Percentiles rank a stretch among this genome's conserved stretches.
These are phyloP conservation scores for Leptura quadrifasciata DNA, from an alignment of 2,888 invertebrate species.

Conservation along the genomic window DNA sequence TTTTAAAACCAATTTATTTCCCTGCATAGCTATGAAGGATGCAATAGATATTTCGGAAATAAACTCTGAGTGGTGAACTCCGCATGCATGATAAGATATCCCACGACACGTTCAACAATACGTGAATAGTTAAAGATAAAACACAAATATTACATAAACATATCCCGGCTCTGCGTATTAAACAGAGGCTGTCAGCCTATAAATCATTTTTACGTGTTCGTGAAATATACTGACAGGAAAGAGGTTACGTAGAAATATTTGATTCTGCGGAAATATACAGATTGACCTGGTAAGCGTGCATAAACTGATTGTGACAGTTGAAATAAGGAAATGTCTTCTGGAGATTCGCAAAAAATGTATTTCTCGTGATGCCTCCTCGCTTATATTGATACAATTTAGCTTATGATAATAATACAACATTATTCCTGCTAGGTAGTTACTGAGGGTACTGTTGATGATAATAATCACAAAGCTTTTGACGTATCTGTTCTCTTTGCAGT, in stretches of 20 bases:
- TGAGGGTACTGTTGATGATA: too few relatives aligned
- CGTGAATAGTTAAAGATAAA: slow-evolving; percentile 30
- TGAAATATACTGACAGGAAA: slow-evolving; percentile 34
- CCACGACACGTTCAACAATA: slow-evolving; percentile 14
- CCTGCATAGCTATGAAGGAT: background rate
- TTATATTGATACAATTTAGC: too few relatives aligned
- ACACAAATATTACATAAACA: slow-evolving; percentile 33
- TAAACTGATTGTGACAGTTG: slow-evolving; percentile 7
- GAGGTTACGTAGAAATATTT: slow-evolving; percentile 20
- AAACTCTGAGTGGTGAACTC: background rate
- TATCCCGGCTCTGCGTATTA: slow-evolving; percentile 20
- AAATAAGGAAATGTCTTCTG: background rate
- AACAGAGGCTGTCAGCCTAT: slow-evolving; percentile 30
- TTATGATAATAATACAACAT: too few relatives aligned
- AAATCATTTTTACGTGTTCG: slow-evolving; percentile 31
- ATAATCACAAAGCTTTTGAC: too few relatives aligned
- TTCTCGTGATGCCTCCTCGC: background rate
- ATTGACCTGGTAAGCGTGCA: background rate
- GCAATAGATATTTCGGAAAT: slow-evolving; percentile 14
- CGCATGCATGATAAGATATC: slow-evolving; percentile 14
- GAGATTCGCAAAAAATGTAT: background rate
- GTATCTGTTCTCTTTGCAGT: too few relatives aligned
- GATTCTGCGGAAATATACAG: slow-evolving; percentile 21
- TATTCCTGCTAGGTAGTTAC: too few relatives aligned
- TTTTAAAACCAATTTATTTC: slow-evolving; percentile 18